These are phyloP conservation scores for Pogonus chalceus DNA, from an alignment of 1,140 invertebrate species.

Conservation along the genomic window DNA sequence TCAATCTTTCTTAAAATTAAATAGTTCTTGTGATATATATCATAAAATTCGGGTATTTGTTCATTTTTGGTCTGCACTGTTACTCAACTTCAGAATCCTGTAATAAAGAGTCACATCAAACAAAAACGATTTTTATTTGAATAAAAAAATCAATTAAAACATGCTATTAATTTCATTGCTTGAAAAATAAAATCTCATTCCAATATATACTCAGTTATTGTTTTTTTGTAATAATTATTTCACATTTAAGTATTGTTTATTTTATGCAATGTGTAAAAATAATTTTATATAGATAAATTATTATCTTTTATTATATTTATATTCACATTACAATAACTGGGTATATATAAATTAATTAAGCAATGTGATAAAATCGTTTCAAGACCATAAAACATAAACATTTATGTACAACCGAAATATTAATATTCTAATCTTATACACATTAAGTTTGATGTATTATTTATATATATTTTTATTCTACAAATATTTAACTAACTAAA, in stretches of 20 bases:
- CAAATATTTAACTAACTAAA: too few species aligned
- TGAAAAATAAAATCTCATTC: too few species aligned
- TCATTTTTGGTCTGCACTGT: neutral
- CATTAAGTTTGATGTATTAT: too few species aligned
- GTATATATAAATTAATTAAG: neutral
- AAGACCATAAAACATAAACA: too few species aligned
- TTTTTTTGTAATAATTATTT: neutral
- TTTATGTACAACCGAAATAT: too few species aligned
- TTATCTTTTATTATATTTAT: neutral
- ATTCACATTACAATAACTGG: neutral
- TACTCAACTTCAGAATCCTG: slow-evolving; percentile 2
- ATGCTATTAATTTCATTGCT: slow-evolving; percentile 2
- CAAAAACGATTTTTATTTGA: neutral
- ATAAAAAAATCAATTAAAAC: neutral
- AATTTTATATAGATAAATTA: neutral
- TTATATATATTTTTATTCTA: too few species aligned
- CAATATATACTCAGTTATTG: too few species aligned
- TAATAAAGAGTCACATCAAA: neutral
- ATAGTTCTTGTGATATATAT: neutral
- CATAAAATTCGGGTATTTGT: neutral
- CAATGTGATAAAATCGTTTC: too few species aligned
- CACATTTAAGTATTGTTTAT: neutral
- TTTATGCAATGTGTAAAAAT: neutral
- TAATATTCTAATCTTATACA: too few species aligned
- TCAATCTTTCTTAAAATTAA: neutral